These are phyloP conservation scores for Orientallactaga bullata DNA, from an alignment of 2,113 vertebrate genomes.

Conservation along the genomic window DNA sequence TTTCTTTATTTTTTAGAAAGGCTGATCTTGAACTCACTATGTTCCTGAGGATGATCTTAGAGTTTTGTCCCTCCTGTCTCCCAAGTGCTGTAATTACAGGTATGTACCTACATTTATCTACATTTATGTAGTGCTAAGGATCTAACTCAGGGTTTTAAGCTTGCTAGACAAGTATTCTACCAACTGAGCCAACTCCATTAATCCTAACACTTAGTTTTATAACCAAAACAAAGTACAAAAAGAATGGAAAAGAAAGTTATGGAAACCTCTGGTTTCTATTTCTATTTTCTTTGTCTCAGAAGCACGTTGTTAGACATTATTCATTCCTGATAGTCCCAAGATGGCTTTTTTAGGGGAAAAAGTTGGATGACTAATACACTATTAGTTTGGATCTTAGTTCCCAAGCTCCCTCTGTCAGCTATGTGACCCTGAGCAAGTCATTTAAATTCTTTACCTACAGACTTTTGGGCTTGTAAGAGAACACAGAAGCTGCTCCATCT, in stretches of 20 bases:
- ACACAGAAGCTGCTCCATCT: not conserved
- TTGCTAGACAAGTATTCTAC: not conserved
- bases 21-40: too few species aligned
- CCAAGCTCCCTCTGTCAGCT: not conserved
- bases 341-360: not conserved
- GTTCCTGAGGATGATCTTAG: not conserved
- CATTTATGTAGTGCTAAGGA: too few species aligned
- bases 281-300: not conserved
- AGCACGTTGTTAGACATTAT: not conserved
- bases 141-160: not conserved
- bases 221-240: not conserved
- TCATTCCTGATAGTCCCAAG: not conserved
- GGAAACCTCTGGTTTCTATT: not conserved
- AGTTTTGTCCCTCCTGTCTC: too few species aligned
- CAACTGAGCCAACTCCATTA: not conserved
- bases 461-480: not conserved
- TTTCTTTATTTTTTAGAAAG: not conserved
- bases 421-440: not conserved
- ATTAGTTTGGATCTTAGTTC: constrained; percentile 1
- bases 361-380: not conserved
- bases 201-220: not conserved
- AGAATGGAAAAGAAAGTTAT: not conserved
- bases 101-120: too few species aligned
- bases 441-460: not conserved
- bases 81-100: not conserved